Evolutionary conservation across 2,113 vertebrate species (phyloP), one percentile per base, ranked within the genome.

Genomic region (Salvelinus alpinus): DNA sequence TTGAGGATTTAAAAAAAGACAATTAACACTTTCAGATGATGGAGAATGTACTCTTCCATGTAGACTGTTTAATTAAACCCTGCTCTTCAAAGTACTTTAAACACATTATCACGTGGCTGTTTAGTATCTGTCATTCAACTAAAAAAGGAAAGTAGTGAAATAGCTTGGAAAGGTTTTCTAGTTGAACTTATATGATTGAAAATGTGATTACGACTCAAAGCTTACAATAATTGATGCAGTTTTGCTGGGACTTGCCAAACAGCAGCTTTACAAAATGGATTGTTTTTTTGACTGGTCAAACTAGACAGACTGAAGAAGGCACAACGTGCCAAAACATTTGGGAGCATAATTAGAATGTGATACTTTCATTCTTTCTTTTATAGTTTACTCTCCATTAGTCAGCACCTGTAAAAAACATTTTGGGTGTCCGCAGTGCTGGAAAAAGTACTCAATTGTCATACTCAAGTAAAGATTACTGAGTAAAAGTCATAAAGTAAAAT

Each of bases 71-170:
- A 68, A 73, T 83, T 82, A 75, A 84, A 85, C 68, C 51, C 64
- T 22, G 69, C 74, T 77, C 76, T 77, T 84, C 78, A 82, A 82
- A 79, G 81, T 29, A 69, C 73, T 80, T 77, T 62, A 74, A 84
- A 81, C 70, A 72, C 64, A 34, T 44, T 54, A 67, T 66, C 74
- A 78, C 75, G 48, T 69, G 38, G 62, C 51, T 71, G 70, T 72
- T 64, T 74, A 54, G 73, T 60, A 72, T 71, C 22, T 73, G 70
- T 48, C 72, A 54, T 83, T 81, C 72, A 69, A 48, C 76, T 71
- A 80, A 68, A 68, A 70, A 64, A 48, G 73, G 64, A 74, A 75
- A 62, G 67, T 27, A 80, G 75, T 54, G 31, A 75, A 80, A 16
- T 71, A 76, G 70, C 51, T 75, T 18, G 47, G 71, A 73, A 65